phyloP scores from a whole-genome alignment of 2,888 invertebrate genomes.

The Steinernema carpocapsae region DNA sequence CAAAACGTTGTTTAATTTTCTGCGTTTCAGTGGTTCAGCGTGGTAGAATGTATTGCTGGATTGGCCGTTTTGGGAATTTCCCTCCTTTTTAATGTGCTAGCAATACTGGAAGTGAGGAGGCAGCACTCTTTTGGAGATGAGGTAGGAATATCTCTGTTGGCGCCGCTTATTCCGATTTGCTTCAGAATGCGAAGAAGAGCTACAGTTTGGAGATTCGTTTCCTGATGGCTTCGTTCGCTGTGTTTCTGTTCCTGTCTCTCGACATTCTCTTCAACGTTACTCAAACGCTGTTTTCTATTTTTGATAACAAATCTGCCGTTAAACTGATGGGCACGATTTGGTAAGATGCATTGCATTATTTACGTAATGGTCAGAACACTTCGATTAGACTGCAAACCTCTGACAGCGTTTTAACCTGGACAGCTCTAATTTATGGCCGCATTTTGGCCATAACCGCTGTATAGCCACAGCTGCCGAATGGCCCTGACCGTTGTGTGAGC shows the following conservation, averaged over 20 bases:
- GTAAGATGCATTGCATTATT: neutral
- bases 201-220: conserved; percentile 26
- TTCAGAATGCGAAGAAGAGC: conserved; percentile 17
- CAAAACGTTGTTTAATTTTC: neutral
- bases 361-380: no score
- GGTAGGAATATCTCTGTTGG: neutral
- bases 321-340: conserved; percentile 13
- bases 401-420: no score
- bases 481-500: no score
- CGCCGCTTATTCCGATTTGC: neutral
- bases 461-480: no score
- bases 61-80: neutral
- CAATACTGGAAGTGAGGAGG: neutral
- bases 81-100: neutral
- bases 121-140: conserved; percentile 17
- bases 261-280: conserved; percentile 25
- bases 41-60: conserved; percentile 9
- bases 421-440: no score
- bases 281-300: neutral
- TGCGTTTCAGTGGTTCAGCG: conserved; percentile 13
- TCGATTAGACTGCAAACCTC: no score
- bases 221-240: conserved; percentile 16
- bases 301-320: neutral
- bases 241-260: conserved; percentile 17
- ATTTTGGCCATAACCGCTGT: no score